phyloP scores from a whole-genome alignment of 53 echinoderm and acorn worm genomes.

The Stichopus horrens region DNA sequence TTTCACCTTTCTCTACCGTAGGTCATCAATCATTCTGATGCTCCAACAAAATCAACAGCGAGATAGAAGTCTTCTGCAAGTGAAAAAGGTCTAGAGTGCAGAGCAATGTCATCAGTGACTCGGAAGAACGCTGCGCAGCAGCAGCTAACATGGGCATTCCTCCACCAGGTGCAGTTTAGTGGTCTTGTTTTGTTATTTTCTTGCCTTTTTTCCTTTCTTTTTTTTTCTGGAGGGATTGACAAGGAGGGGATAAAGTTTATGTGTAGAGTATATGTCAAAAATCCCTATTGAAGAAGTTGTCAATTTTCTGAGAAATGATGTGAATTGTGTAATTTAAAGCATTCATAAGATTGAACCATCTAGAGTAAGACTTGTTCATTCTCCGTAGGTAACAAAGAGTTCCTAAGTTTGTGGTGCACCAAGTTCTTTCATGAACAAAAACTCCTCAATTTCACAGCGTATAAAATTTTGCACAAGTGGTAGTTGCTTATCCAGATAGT shows the following conservation, averaged over 20 bases:
- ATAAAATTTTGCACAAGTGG: not conserved
- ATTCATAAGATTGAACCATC: no score
- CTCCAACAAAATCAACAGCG: no score
- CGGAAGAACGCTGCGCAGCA: slow-evolving; percentile 19
- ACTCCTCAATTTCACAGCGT: not conserved
- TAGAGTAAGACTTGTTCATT: no score
- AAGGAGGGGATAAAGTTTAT: not conserved
- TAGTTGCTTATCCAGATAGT: not conserved
- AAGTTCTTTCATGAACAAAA: not conserved
- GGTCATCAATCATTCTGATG: no score
- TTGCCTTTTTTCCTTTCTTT: not conserved
- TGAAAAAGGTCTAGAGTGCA: not conserved
- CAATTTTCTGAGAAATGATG: not conserved
- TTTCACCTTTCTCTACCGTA: no score
- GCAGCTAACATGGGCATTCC: slow-evolving; percentile 53
- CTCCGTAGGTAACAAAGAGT: no score
- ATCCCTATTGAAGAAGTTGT: not conserved
- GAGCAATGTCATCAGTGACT: slow-evolving; percentile 14
- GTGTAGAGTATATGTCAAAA: not conserved
- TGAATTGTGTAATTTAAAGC: not conserved
- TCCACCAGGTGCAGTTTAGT: slow-evolving; percentile 45
- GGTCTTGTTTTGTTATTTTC: not conserved
- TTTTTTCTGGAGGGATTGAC: not conserved
- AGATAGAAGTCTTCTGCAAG: no score
- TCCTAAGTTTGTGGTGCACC: no score